Evolutionary conservation across 92 coral and sea anemone genomes (phyloP).

Genomic region (Virgularia gustaviana): DNA sequence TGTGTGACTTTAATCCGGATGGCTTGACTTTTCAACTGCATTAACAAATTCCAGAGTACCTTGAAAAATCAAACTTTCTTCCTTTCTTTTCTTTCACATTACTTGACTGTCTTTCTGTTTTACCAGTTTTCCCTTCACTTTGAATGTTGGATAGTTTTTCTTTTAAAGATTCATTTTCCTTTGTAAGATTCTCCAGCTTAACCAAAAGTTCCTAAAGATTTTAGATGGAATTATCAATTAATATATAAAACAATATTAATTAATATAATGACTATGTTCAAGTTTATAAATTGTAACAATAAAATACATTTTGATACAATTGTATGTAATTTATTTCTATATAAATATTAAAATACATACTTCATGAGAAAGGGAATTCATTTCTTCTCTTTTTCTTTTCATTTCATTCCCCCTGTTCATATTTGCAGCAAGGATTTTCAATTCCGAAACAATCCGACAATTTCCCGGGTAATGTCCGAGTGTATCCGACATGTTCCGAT

Average conservation of each 20-base stretch:
- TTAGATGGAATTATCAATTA: no score
- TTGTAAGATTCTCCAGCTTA: constrained; percentile 21
- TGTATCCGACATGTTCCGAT: not conserved
- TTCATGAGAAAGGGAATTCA: not conserved
- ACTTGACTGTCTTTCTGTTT: not conserved
- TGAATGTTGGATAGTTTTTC: constrained; percentile 7
- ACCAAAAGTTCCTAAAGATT: constrained; percentile 25
- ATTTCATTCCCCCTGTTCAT: not conserved
- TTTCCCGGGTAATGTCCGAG: no score
- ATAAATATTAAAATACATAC: no score
- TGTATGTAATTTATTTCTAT: no score
- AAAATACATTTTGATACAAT: no score
- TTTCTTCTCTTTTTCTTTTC: not conserved
- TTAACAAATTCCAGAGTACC: not conserved
- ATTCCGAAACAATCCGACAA: no score
- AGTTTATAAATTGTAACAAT: no score
- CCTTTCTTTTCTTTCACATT: constrained; percentile 1
- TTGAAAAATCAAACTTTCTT: constrained; percentile 22
- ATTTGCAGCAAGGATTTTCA: no score
- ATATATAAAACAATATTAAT: no score
- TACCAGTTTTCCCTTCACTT: not conserved
- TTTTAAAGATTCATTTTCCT: not conserved
- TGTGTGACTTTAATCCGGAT: no score
- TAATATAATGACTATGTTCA: no score
- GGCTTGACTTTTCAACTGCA: not conserved